Conservation (phyloP, 2,113 vertebrate genomes). For the Rhinichthys klamathensis region DNA sequence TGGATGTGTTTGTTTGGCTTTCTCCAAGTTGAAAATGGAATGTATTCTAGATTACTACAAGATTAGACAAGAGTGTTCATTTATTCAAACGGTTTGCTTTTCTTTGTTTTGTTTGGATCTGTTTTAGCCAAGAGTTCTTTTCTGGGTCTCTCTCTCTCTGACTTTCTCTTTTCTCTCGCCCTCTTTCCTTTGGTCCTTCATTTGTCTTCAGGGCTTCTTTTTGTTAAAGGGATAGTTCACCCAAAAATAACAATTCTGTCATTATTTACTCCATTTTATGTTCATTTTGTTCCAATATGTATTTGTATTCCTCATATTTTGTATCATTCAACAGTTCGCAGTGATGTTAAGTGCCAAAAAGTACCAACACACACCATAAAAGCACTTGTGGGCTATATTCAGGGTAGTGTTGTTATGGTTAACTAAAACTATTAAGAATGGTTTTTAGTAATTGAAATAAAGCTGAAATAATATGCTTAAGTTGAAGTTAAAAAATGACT, state of each 20-base stretch:
- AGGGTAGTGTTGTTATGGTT: background rate
- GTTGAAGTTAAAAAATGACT: no score
- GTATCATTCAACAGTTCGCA: background rate
- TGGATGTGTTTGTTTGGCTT: conserved; percentile 23
- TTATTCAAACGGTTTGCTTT: conserved; percentile 39
- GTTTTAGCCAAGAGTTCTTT: background rate
- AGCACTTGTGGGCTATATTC: background rate
- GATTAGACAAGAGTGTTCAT: conserved; percentile 26
- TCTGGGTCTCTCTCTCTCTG: conserved; percentile 42
- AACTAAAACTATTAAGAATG: background rate
- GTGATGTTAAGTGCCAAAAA: background rate
- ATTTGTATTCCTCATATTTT: background rate
- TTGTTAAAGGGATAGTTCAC: background rate
- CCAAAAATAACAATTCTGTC: background rate
- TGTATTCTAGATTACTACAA: conserved; percentile 14
- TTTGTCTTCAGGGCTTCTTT: background rate
- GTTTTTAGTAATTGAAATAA: background rate
- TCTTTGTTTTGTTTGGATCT: conserved; percentile 30
- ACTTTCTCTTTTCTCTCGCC: conserved; percentile 23
- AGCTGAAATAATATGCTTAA: background rate
- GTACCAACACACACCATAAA: background rate
- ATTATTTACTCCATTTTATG: background rate
- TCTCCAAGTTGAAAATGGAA: conserved; percentile 19
- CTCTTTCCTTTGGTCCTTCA: background rate
- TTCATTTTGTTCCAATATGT: background rate